Conservation (phyloP, 1,140 invertebrate genomes). For the Pissodes strobi region DNA sequence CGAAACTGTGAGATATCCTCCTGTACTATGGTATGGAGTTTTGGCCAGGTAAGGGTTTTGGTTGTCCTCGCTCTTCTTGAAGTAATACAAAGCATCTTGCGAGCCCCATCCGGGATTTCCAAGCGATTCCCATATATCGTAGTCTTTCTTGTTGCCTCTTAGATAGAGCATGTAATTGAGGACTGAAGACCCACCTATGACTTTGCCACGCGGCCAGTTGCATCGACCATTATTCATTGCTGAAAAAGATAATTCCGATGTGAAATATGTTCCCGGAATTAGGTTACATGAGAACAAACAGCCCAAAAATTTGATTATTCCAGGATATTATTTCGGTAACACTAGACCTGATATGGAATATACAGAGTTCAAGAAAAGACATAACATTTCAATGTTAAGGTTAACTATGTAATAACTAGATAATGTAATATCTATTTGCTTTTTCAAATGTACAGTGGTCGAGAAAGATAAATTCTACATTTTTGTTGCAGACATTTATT, state of each 20-base stretch:
- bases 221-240: conserved; percentile 80
- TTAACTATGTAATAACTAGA: no score
- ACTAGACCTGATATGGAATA: no score
- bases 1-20: conserved; percentile 81
- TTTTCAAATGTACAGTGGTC: no score
- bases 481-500: no score
- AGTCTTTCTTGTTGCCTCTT: conserved; percentile 90
- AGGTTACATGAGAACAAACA: no score
- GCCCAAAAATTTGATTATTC: no score
- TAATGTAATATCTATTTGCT: no score
- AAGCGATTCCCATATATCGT: conserved; percentile 88
- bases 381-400: no score
- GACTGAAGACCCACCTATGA: conserved; percentile 80
- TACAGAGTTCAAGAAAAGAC: no score
- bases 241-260: conserved; percentile 47
- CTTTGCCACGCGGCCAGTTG: conserved; percentile 85
- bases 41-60: conserved; percentile 79
- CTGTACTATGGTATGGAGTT: conserved; percentile 73
- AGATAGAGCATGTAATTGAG: conserved; percentile 98
- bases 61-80: conserved; percentile 91
- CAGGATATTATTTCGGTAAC: no score
- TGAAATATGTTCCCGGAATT: no score
- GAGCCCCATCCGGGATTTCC: conserved; percentile 94
- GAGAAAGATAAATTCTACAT: no score
- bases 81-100: conserved; percentile 84